A percentile compares a stretch with the other conserved stretches of the same genome.
Conservation (phyloP, 2,113 vertebrate genomes). For the Notothenia coriiceps region DNA sequence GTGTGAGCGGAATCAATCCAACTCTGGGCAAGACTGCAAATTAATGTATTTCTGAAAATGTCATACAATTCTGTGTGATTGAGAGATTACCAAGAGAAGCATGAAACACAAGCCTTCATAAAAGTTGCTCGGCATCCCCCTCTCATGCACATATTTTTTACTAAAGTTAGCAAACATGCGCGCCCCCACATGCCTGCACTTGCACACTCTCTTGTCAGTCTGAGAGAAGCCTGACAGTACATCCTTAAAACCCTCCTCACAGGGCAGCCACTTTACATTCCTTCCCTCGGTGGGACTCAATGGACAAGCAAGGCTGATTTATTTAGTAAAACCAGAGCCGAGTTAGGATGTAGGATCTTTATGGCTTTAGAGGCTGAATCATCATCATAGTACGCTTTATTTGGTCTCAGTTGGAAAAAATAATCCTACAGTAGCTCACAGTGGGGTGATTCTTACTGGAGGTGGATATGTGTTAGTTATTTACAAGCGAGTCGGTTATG, state of each 20-base stretch:
- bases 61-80: neutral
- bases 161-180: conserved; percentile 36
- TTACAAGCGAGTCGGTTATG: conserved; percentile 16
- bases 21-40: neutral
- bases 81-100: neutral
- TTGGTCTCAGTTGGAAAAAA: conserved; percentile 36
- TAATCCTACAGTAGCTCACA: conserved; percentile 11
- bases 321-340: conserved; percentile 52
- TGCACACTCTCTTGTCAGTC: conserved; percentile 29
- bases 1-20: neutral
- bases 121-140: neutral
- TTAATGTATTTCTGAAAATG: neutral
- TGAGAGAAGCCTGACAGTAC: conserved; percentile 36
- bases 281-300: conserved; percentile 50
- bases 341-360: conserved; percentile 17
- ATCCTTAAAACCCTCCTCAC: conserved; percentile 28
- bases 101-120: conserved; percentile 1
- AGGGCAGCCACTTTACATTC: conserved; percentile 58
- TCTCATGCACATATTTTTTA: conserved; percentile 1
- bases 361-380: conserved; percentile 15
- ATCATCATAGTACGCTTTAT: conserved; percentile 32
- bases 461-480: conserved; percentile 9
- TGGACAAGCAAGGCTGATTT: conserved; percentile 60
- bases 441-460: conserved; percentile 19
- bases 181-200: neutral